Evolutionary conservation across 2,888 invertebrate genomes (phyloP), one percentile per base, ranked within the genome.

Genomic region (Melinaea marsaeus): DNA sequence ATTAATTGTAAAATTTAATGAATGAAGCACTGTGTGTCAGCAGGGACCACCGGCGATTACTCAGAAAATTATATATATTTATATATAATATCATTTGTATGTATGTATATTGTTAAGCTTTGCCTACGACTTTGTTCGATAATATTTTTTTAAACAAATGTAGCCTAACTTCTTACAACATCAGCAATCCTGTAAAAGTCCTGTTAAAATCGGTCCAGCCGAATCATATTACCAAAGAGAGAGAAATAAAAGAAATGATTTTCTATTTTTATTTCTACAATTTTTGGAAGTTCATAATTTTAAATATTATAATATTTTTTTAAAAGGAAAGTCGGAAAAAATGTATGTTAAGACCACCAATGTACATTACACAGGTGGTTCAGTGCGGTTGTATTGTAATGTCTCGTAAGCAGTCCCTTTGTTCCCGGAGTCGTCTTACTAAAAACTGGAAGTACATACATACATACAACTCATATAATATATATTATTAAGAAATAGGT

Each of bases 31-130:
- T 46, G 11, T n/a, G 11, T 45, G 48, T 57, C 61, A 63, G 63
- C 63, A 54, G 45, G 34, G 65, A 65, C 67, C 63, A 63, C 67
- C 65, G 46, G 34, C 57, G 47, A 32, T 51, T 51, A 7, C 51
- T 32, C 32, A 51, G 51, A 51, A 51, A 32, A 32, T 11, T 5
- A 32, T 32, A 51, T 4, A 32, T 9, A 51, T 9, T 11, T 9
- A 51, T 51, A 51, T 32, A 51, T 7, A 32, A 3, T 32, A 9
- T 9, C 5, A 2, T 11, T 2, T 32, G 51, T 51, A 2, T 51
- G 51, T 51, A 3, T 9, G 51, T 51, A 5, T n/a, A 46, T 7
- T 42, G 42, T 42, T 9, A 37, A 37, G 22, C 22, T 22, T 22
- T 22, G 22, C 22, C 1, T 22, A 22, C 22, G 22, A 22, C 22